Percentiles rank a stretch among this genome's conserved stretches.
Conservation (phyloP, 2,113 vertebrate genomes). For the Gopherus flavomarginatus region DNA sequence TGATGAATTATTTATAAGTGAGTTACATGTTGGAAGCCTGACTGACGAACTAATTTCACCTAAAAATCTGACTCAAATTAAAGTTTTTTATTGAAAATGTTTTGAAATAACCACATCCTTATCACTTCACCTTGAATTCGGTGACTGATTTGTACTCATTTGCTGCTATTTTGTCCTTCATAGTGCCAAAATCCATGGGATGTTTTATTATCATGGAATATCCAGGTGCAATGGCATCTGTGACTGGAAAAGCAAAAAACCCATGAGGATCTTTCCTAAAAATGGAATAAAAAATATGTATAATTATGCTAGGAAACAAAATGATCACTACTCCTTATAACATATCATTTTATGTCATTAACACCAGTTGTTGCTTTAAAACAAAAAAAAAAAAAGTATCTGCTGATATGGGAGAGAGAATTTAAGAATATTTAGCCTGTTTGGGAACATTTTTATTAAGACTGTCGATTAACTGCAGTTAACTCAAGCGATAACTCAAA, state of each 20-base stretch:
- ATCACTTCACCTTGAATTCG: conserved; percentile 91
- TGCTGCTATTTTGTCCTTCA: conserved; percentile 95
- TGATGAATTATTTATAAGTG: not conserved
- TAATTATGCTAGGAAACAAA: not conserved
- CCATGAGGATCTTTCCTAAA: conserved; percentile 96
- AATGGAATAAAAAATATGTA: conserved; percentile 46
- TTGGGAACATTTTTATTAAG: not conserved
- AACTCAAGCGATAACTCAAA: too few relatives aligned
- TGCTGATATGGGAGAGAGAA: not conserved
- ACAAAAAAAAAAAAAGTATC: not conserved
- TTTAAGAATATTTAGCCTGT: not conserved
- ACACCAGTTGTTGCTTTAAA: not conserved
- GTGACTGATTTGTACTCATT: conserved; percentile 98
- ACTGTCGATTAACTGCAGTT: too few relatives aligned
- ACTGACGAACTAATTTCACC: not conserved
- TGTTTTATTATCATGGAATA: conserved; percentile 99
- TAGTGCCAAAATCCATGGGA: conserved; percentile 98
- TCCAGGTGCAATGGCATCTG: conserved; percentile 96
- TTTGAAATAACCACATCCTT: not conserved
- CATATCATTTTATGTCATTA: not conserved
- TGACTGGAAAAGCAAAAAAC: conserved; percentile 97
- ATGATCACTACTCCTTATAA: not conserved
- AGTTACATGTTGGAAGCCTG: not conserved
- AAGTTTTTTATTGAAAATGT: not conserved
- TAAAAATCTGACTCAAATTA: not conserved